Percentiles rank a stretch among this genome's conserved stretches.
These are phyloP conservation scores for Leptobrachium ailaonicum DNA, from an alignment of 2,113 vertebrate genomes.

Conservation along the genomic window DNA sequence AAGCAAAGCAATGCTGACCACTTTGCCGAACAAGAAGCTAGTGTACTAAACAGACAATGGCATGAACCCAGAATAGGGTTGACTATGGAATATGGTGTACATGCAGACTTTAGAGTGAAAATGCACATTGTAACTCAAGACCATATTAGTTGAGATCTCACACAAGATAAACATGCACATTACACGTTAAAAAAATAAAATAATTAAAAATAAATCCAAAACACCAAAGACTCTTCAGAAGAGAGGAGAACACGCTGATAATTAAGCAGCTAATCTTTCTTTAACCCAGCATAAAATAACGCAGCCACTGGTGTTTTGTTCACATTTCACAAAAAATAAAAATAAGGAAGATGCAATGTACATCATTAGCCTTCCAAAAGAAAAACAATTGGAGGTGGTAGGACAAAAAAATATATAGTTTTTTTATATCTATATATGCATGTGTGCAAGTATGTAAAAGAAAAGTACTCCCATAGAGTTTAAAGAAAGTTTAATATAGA, in stretches of 20 bases:
- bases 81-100: constrained; percentile 47
- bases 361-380: constrained; percentile 78
- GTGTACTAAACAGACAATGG: not conserved
- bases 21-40: not conserved
- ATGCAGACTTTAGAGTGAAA: constrained; percentile 57
- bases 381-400: constrained; percentile 78
- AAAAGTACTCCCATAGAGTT: constrained; percentile 92
- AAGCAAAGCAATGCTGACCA: too few species aligned
- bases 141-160: constrained; percentile 68
- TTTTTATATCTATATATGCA: constrained; percentile 82
- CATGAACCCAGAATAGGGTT: constrained; percentile 23
- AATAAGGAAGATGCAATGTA: constrained; percentile 70
- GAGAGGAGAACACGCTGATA: constrained; percentile 74
- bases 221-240: constrained; percentile 59
- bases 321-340: constrained; percentile 64
- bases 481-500: constrained; percentile 92
- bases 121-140: constrained; percentile 52
- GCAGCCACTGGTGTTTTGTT: constrained; percentile 61
- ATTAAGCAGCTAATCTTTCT: constrained; percentile 59
- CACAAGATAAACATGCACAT: constrained; percentile 48
- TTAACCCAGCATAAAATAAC: constrained; percentile 57
- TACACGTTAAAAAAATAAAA: not conserved
- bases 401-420: constrained; percentile 84
- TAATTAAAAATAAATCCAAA: constrained; percentile 18
- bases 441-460: constrained; percentile 81